A percentile compares a stretch with the other conserved stretches of the same genome.
These are phyloP conservation scores for Listronotus bonariensis DNA, from an alignment of 1,140 invertebrate species.

Conservation along the genomic window DNA sequence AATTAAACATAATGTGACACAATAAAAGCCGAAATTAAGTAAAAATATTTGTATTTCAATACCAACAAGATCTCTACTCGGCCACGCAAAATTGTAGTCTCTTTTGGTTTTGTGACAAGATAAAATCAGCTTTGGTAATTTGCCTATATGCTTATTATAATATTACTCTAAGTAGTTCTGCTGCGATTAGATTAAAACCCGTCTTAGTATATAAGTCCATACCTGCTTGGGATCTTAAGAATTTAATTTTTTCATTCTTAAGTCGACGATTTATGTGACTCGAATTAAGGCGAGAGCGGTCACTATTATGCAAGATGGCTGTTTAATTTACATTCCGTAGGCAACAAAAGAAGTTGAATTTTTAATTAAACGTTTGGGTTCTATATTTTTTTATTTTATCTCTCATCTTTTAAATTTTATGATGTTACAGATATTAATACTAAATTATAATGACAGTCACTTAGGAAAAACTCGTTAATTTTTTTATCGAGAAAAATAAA, in stretches of 20 bases:
- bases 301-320: conserved; percentile 26
- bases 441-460: conserved; percentile 21
- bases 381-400: conserved; percentile 14
- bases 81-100: no score
- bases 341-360: conserved; percentile 23
- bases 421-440: conserved; percentile 17
- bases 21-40: no score
- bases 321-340: conserved; percentile 26
- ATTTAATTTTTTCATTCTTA: conserved; percentile 6
- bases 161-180: no score
- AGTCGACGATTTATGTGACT: conserved; percentile 25
- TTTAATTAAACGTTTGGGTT: conserved; percentile 21
- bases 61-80: no score
- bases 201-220: conserved; percentile 5
- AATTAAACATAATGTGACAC: no score
- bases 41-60: no score
- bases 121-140: no score
- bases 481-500: neutral
- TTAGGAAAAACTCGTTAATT: conserved; percentile 17
- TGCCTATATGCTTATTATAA: no score
- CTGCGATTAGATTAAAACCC: no score
- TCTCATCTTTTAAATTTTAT: conserved; percentile 18
- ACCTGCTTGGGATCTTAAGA: conserved; percentile 4
- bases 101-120: no score
- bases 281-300: conserved; percentile 28